These are phyloP conservation scores for Ceratosolen fusciceps DNA, from an alignment of 1,140 invertebrate genomes.

Conservation along the genomic window DNA sequence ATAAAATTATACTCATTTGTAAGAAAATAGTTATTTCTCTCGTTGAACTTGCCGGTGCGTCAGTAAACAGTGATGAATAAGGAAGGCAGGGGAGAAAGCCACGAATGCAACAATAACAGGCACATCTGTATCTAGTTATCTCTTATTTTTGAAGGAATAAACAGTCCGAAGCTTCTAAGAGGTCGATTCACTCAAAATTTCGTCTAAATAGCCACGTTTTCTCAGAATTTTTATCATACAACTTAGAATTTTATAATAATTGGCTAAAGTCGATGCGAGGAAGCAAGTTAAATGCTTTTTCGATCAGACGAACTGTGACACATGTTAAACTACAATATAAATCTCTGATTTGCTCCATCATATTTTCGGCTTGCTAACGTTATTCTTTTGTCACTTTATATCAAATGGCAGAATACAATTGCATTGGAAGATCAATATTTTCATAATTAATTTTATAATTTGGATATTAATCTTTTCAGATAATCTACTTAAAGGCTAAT, in stretches of 20 bases:
- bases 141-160: background rate
- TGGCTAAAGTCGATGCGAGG: background rate
- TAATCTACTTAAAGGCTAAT: no score
- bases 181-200: no score
- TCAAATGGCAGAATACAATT: no score
- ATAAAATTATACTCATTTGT: no score
- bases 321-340: no score
- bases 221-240: slow-evolving; percentile 13
- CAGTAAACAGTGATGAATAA: slow-evolving; percentile 37
- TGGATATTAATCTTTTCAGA: no score
- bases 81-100: background rate
- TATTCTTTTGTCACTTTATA: no score
- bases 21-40: background rate
- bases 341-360: no score
- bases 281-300: background rate
- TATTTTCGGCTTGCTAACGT: no score
- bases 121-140: background rate
- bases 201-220: background rate
- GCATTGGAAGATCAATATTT: no score
- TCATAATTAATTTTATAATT: no score
- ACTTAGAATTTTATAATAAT: background rate
- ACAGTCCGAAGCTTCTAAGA: background rate
- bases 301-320: no score
- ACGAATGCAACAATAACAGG: slow-evolving; percentile 40
- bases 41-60: background rate